Evolutionary conservation across 2,113 vertebrate genomes (phyloP), one percentile per base, ranked within the genome.

Genomic region (Felis chaus): DNA sequence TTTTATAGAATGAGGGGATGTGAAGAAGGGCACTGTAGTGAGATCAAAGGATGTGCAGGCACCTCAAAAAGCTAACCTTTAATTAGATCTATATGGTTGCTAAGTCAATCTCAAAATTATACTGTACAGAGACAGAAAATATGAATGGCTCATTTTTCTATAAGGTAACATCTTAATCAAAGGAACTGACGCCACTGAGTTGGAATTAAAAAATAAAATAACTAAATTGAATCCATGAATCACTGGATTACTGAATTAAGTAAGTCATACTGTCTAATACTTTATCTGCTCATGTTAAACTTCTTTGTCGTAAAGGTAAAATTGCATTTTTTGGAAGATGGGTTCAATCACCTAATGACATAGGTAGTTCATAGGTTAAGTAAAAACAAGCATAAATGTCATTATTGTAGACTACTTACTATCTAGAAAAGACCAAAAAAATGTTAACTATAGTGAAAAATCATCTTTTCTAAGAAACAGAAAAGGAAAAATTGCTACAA

Each of bases 391-490:
- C n/a, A n/a, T 12, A 55, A 63, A 69, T 33, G 84, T 93, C 14
- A 94, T 12, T 93, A 31, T 55, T 83, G 6, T 5, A 73, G 7
- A 63, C 10, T 82, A 69, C 11, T 36, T 94, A 11, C 2, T 21
- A 87, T 39, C 3, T 80, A 57, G n/a, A 73, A 95, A 92, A 39
- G 9, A 83, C 50, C 21, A 25, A 50, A 73, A 79, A 89, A 29
- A 55, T 45, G 36, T 66, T 29, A 79, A 39, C 25, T n/a, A 12
- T 36, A 50, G 5, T 45, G 7, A 76, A 93, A 92, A 91, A 33
- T 53, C 27, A 96, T 86, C 63, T n/a, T 89, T 78, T 87, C n/a
- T 76, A 53, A 85, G 73, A 68, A 97, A 92, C 21, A 25, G 9
- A 50, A 48, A 23, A 95, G 65, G 16, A 61, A 88, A 92, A 50